These are phyloP conservation scores for Halyomorpha halys DNA, from an alignment of 1,140 invertebrate genomes.

Conservation along the genomic window DNA sequence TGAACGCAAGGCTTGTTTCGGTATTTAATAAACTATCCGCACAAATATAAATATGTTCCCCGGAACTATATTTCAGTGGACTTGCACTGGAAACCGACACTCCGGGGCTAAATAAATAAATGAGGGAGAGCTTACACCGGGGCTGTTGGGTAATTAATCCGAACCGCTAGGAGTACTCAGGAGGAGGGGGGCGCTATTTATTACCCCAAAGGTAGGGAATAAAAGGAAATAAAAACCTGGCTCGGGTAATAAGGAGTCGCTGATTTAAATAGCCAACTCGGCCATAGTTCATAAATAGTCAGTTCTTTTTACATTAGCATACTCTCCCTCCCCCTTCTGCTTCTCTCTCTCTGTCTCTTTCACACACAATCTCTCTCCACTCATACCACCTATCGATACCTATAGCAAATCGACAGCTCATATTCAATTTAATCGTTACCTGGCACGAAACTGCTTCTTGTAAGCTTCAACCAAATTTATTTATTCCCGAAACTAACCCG, in stretches of 20 bases:
- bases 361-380: no score
- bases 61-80: no score
- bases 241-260: background rate
- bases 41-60: no score
- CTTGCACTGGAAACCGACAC: no score
- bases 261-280: background rate
- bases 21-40: no score
- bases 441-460: background rate
- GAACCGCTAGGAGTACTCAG: background rate
- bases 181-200: background rate
- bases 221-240: background rate
- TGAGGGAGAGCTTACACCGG: background rate
- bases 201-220: background rate
- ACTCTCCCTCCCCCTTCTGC: background rate
- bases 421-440: background rate
- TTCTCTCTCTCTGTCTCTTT: background rate
- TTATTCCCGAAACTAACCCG: no score
- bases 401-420: background rate
- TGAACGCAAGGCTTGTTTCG: no score
- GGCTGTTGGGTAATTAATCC: background rate
- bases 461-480: no score
- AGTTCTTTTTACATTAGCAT: background rate
- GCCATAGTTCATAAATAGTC: background rate
- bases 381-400: background rate
- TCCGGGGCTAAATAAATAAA: no score